These are phyloP conservation scores for Chionodraco myersi DNA, from an alignment of 2,113 vertebrate species.

Conservation along the genomic window DNA sequence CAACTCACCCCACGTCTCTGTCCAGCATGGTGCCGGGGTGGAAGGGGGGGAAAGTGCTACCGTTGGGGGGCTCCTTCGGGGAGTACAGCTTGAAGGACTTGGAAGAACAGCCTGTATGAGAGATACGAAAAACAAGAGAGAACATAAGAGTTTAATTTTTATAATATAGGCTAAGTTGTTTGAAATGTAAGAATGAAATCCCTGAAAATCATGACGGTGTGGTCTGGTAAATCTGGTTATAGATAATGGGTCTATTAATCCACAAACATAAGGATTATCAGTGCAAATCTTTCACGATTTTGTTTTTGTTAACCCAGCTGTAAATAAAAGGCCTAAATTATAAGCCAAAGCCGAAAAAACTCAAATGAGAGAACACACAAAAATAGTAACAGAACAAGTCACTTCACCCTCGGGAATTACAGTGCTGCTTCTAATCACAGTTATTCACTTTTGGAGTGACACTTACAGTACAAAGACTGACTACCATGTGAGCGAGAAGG, in stretches of 20 bases:
- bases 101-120: conserved; percentile 94
- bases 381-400: not conserved
- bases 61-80: conserved; percentile 99
- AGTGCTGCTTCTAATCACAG: not conserved
- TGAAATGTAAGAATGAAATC: no score
- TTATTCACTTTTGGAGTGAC: not conserved
- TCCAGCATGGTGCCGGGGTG: conserved; percentile 99
- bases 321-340: not conserved
- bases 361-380: not conserved
- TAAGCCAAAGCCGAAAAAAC: not conserved
- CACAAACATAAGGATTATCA: not conserved
- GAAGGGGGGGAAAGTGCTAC: conserved; percentile 99
- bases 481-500: conserved; percentile 19
- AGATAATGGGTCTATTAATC: not conserved
- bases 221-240: not conserved
- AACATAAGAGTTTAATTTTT: not conserved
- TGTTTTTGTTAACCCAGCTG: not conserved
- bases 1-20: conserved; percentile 95
- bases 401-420: not conserved
- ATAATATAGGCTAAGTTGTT: not conserved
- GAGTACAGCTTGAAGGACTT: conserved; percentile 99
- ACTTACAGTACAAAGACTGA: conserved; percentile 9
- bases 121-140: not conserved
- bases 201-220: no score
- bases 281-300: not conserved